phyloP scores from a whole-genome alignment of 2,113 vertebrate species.

The Morone saxatilis region DNA sequence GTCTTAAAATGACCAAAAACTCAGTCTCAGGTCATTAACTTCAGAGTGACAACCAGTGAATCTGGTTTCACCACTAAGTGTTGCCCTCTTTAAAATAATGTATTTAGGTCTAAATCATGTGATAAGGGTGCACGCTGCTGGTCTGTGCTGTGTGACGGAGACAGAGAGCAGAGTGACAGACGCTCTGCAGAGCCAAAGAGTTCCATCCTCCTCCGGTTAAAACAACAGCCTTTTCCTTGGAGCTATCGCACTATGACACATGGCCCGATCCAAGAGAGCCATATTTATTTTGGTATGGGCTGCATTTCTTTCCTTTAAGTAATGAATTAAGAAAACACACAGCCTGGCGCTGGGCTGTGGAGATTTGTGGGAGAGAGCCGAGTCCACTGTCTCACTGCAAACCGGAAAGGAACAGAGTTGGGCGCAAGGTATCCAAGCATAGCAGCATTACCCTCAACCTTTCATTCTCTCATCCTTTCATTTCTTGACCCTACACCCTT shows the following conservation, averaged over 20 bases:
- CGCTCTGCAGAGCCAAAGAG: conserved; percentile 78
- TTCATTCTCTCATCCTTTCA: conserved; percentile 57
- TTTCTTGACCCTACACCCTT: conserved; percentile 45
- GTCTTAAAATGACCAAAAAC: neutral
- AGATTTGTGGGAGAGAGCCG: conserved; percentile 91
- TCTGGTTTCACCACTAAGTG: conserved; percentile 44
- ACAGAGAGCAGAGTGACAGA: conserved; percentile 77
- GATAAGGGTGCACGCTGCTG: conserved; percentile 63
- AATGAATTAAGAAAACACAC: conserved; percentile 86
- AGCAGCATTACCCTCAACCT: conserved; percentile 52
- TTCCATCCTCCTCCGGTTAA: conserved; percentile 81
- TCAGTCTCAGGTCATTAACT: conserved; percentile 42
- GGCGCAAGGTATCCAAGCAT: conserved; percentile 76
- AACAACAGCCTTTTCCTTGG: conserved; percentile 78
- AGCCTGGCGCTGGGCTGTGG: conserved; percentile 82
- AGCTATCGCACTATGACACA: conserved; percentile 79
- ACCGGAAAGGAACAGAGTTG: conserved; percentile 85
- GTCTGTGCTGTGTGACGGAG: conserved; percentile 70
- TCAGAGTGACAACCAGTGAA: conserved; percentile 43
- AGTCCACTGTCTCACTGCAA: conserved; percentile 82
- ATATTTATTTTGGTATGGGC: conserved; percentile 84
- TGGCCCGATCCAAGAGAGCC: conserved; percentile 72
- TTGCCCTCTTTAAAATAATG: conserved; percentile 65
- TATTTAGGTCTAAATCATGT: conserved; percentile 61
- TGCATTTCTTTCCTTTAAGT: conserved; percentile 82